phyloP scores from a whole-genome alignment of 2,888 invertebrate genomes.

The Keiferia lycopersicella region DNA sequence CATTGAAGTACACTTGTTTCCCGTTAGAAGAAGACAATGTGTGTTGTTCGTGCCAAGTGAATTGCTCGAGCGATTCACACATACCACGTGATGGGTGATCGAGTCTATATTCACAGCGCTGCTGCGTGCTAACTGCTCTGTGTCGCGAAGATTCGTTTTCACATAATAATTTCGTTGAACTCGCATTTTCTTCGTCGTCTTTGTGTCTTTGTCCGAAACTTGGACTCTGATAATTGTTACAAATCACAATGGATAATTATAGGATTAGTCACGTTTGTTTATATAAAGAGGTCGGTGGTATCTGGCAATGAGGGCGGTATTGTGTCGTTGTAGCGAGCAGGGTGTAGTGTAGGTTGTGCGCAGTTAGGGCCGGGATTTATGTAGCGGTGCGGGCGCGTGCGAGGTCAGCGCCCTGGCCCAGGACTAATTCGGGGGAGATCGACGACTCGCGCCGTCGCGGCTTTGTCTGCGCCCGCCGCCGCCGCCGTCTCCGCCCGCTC shows the following conservation, averaged over 20 bases:
- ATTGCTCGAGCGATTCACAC: neutral
- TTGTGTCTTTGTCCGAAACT: conserved; percentile 47
- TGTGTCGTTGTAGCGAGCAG: conserved; percentile 17
- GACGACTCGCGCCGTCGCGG: conserved; percentile 70
- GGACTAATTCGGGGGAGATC: conserved; percentile 81
- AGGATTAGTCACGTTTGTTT: conserved; percentile 41
- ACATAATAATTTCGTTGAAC: conserved; percentile 56
- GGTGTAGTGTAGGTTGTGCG: conserved; percentile 24
- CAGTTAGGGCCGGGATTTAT: conserved; percentile 37
- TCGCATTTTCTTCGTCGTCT: conserved; percentile 45
- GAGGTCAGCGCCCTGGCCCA: conserved; percentile 77
- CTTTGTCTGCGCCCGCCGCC: conserved; percentile 71
- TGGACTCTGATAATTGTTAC: conserved; percentile 35
- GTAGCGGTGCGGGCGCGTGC: conserved; percentile 49
- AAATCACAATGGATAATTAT: conserved; percentile 31
- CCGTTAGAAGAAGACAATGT: neutral
- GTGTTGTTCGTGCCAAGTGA: conserved; percentile 1
- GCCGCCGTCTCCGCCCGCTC: conserved; percentile 39
- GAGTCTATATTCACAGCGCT: conserved; percentile 31
- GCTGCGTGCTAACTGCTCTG: conserved; percentile 36
- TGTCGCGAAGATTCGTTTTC: conserved; percentile 35
- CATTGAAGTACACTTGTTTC: neutral
- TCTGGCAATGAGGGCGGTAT: conserved; percentile 20
- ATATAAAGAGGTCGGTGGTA: conserved; percentile 28
- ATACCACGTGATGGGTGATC: conserved; percentile 40